Conservation (phyloP, 2,113 vertebrate species). For the Anguilla japonica region DNA sequence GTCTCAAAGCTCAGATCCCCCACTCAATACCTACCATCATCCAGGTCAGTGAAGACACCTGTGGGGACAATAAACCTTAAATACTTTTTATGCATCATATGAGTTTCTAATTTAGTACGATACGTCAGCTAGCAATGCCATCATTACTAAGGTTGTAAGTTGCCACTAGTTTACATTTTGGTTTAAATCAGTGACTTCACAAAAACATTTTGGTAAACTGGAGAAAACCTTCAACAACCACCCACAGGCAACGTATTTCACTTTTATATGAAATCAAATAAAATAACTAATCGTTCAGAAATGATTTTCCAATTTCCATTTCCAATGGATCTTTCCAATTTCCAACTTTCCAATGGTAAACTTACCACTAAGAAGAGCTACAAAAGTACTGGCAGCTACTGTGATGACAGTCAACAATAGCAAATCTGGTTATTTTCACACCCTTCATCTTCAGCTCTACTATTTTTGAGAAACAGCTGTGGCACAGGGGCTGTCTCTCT, state of each 20-base stretch:
- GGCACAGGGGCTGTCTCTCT: background rate
- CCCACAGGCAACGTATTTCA: background rate
- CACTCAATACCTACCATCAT: conserved; percentile 56
- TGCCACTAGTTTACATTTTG: background rate
- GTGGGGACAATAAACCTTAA: conserved; percentile 55
- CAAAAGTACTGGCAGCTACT: background rate
- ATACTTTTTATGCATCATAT: conserved; percentile 1
- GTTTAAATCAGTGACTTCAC: background rate
- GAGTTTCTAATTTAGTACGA: background rate
- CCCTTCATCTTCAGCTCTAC: background rate
- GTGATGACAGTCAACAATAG: background rate
- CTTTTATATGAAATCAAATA: background rate
- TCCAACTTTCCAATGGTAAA: no score
- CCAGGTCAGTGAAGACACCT: conserved; percentile 61
- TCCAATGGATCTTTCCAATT: background rate
- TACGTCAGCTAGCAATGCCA: background rate
- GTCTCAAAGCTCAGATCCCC: conserved; percentile 36
- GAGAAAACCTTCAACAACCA: no score
- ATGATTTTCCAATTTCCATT: background rate
- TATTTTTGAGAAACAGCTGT: background rate
- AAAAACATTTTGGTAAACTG: background rate
- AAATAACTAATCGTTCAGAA: background rate
- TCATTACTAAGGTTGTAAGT: background rate
- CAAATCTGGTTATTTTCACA: background rate
- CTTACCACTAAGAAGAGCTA: no score